phyloP scores from a whole-genome alignment of 2,888 invertebrate species.

The Phrixothrix hirtus region DNA sequence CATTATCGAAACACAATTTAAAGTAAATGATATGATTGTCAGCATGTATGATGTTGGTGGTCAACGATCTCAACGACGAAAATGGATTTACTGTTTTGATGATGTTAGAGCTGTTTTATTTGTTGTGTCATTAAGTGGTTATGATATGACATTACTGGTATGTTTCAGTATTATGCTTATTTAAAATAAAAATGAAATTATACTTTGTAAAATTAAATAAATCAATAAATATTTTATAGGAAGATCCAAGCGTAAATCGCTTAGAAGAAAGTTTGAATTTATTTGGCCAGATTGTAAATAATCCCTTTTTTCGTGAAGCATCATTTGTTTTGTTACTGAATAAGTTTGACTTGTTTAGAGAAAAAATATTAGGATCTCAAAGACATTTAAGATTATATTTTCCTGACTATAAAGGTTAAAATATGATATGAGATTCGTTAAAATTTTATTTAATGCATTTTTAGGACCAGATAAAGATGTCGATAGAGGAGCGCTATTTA shows the following conservation, averaged over 20 bases:
- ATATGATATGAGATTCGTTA: neutral
- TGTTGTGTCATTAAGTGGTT: slow-evolving; percentile 68
- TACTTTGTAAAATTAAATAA: too few relatives aligned
- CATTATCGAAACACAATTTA: slow-evolving; percentile 68
- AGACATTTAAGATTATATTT: slow-evolving; percentile 65
- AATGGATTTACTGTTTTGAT: slow-evolving; percentile 72
- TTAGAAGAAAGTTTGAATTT: slow-evolving; percentile 66
- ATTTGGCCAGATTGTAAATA: slow-evolving; percentile 67
- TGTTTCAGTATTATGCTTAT: too few relatives aligned
- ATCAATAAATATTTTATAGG: slow-evolving; percentile 49
- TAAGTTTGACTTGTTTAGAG: slow-evolving; percentile 67
- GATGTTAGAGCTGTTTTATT: slow-evolving; percentile 67
- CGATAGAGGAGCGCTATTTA: slow-evolving; percentile 65
- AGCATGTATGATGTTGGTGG: slow-evolving; percentile 71
- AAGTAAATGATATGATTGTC: slow-evolving; percentile 62
- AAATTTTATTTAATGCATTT: slow-evolving; percentile 14
- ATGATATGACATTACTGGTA: slow-evolving; percentile 66
- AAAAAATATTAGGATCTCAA: slow-evolving; percentile 66
- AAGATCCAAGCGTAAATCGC: slow-evolving; percentile 65
- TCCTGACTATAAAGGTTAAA: slow-evolving; percentile 61
- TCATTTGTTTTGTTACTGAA: slow-evolving; percentile 67
- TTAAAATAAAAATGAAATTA: too few relatives aligned
- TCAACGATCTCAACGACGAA: slow-evolving; percentile 66
- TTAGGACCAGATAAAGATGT: slow-evolving; percentile 66
- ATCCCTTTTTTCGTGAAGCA: slow-evolving; percentile 65